Conservation (phyloP, 2,888 invertebrate species). For the Athalia rosae region DNA sequence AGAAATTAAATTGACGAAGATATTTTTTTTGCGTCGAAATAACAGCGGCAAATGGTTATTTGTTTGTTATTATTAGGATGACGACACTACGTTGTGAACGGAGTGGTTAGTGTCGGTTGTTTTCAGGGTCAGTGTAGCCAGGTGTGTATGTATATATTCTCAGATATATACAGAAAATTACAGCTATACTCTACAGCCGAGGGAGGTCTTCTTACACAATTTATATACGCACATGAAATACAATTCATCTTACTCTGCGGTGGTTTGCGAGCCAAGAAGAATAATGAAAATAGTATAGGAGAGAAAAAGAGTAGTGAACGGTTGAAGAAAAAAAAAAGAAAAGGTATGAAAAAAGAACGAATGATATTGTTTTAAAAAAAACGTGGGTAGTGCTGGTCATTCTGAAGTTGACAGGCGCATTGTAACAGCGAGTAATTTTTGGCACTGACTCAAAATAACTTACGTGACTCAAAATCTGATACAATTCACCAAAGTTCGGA, state of each 20-base stretch:
- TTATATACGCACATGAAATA: too few species aligned
- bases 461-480: slow-evolving; percentile 18
- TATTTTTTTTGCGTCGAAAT: too few species aligned
- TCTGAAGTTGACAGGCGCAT: slow-evolving; percentile 2
- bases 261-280: neutral
- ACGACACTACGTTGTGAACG: too few species aligned
- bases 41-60: too few species aligned
- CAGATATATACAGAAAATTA: too few species aligned
- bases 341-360: neutral
- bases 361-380: neutral
- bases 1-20: too few species aligned
- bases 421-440: neutral
- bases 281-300: neutral
- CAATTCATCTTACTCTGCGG: neutral
- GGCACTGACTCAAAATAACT: slow-evolving; percentile 7
- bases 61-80: too few species aligned
- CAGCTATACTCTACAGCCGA: neutral
- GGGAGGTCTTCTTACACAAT: slow-evolving; percentile 15
- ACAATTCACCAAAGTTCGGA: slow-evolving; percentile 11
- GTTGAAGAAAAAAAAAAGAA: neutral
- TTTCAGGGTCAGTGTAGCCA: slow-evolving; percentile 19
- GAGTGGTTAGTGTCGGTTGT: too few species aligned
- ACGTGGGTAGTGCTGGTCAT: neutral
- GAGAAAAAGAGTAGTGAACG: neutral
- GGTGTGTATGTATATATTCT: too few species aligned